Evolutionary conservation across 2,797 vertebrate genomes (phyloP), one percentile per base, ranked within the genome.

Genomic region (Liparis tanakae): DNA sequence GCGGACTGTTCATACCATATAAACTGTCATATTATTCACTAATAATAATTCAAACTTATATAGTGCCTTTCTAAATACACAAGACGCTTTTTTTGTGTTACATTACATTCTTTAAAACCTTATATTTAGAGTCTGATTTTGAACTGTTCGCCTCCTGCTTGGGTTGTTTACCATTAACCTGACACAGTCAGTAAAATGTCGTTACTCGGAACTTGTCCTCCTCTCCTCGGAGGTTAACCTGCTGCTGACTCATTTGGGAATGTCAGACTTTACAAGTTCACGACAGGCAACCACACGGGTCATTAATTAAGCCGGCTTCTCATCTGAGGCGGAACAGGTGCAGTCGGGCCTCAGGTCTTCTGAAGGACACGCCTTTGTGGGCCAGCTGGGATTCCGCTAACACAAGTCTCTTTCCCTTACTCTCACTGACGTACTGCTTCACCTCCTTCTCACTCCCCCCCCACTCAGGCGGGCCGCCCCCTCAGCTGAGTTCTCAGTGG

Each of bases 401-500:
- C 41, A n/a, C 59, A 33, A 30, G 54, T 20, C 9, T 68, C 17
- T 20, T 14, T 50, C 17, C 12, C 44, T 36, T 56, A n/a, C 50
- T 58, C 34, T 56, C 36, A 54, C 41, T 43, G 14, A 22, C 14
- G 54, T 68, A 64, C 20, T 56, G 50, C 17, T n/a, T 41, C 65
- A 55, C 34, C 48, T 61, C 54, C 17, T 39, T 61, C 41, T 80
- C 18, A 14, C 17, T 30, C 61, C 48, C 84, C 44, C 39, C 67
- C 44, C 56, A 17, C 56, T 71, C 92, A 99, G 98, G 85, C 95
- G 97, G 79, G 96, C 98, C 7, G 97, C 97, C 41, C 98, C 98
- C 50, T 99, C 98, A 7, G 98, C 98, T 10, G 98, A 99, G 85
- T 99, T 99, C 85, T 99, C 98, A 0, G 98, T 99, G 78, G 98